These are phyloP conservation scores for Nasonia giraulti DNA, from an alignment of 1,140 invertebrate genomes.

Conservation along the genomic window DNA sequence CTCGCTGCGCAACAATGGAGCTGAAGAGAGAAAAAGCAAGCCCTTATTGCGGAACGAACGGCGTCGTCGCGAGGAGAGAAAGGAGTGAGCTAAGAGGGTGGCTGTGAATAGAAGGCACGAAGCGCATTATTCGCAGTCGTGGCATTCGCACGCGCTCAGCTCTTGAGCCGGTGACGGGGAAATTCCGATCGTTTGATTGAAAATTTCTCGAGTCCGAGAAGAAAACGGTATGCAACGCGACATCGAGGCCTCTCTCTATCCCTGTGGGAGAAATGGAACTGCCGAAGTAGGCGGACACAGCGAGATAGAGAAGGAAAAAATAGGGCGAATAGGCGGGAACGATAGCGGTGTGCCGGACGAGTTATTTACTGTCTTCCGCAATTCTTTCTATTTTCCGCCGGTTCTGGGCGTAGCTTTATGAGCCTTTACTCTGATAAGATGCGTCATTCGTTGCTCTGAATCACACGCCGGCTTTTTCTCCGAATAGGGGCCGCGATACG, in stretches of 20 bases:
- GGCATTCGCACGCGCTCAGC: constrained; percentile 2
- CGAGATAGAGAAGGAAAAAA: constrained; percentile 12
- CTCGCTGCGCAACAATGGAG: neutral
- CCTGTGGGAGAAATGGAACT: neutral
- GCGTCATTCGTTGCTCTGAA: constrained; percentile 15
- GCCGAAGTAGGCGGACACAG: neutral
- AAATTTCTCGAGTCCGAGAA: constrained; percentile 71
- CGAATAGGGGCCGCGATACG: too few species aligned
- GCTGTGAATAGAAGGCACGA: constrained; percentile 24
- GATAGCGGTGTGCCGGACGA: too few species aligned
- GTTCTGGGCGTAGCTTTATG: neutral
- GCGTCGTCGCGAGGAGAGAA: neutral
- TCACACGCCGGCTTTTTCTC: neutral
- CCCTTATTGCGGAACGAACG: neutral
- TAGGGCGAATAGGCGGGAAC: neutral
- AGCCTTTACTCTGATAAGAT: constrained; percentile 23
- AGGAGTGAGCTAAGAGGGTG: neutral
- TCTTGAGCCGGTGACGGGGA: constrained; percentile 55
- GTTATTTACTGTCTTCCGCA: constrained; percentile 22
- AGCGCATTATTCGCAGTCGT: constrained; percentile 44
- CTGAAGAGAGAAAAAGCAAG: neutral
- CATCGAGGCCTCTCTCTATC: neutral
- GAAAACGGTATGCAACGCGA: constrained; percentile 59
- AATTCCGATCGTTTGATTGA: constrained; percentile 73
- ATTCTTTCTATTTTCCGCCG: constrained; percentile 4